These are phyloP conservation scores for Pollenia griseotomentosa DNA, from an alignment of 2,888 invertebrate genomes.

Conservation along the genomic window DNA sequence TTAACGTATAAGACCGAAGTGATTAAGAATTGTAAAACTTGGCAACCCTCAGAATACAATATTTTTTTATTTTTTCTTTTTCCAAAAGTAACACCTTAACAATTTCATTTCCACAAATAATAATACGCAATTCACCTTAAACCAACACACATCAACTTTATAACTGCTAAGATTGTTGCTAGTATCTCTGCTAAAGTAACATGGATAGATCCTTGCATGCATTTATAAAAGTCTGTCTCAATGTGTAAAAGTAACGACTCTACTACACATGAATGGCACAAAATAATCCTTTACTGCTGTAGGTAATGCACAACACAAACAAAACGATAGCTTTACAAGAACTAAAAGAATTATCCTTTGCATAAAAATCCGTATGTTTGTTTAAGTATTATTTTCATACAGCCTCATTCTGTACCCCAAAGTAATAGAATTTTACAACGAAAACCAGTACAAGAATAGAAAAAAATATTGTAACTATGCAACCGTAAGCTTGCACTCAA, in stretches of 20 bases:
- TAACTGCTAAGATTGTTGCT: background rate
- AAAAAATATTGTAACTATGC: slow-evolving; percentile 47
- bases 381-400: slow-evolving; percentile 29
- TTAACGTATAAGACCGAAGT: no score
- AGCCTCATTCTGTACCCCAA: background rate
- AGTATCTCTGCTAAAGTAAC: slow-evolving; percentile 6
- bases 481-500: slow-evolving; percentile 39
- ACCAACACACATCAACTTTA: background rate
- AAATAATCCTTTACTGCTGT: slow-evolving; percentile 42
- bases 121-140: slow-evolving; percentile 18
- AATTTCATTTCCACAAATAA: slow-evolving; percentile 34
- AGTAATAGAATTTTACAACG: slow-evolving; percentile 35
- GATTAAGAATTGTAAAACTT: background rate
- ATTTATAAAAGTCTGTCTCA: background rate
- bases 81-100: slow-evolving; percentile 39
- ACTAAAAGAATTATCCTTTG: slow-evolving; percentile 42
- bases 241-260: slow-evolving; percentile 25
- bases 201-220: slow-evolving; percentile 2
- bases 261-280: slow-evolving; percentile 2
- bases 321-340: slow-evolving; percentile 22
- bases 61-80: background rate
- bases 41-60: background rate
- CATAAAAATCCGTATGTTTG: slow-evolving; percentile 33
- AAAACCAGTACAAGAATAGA: background rate
- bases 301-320: slow-evolving; percentile 28